Evolutionary conservation across 2,888 invertebrate genomes (phyloP).

Genomic region (Synergus umbraculus): DNA sequence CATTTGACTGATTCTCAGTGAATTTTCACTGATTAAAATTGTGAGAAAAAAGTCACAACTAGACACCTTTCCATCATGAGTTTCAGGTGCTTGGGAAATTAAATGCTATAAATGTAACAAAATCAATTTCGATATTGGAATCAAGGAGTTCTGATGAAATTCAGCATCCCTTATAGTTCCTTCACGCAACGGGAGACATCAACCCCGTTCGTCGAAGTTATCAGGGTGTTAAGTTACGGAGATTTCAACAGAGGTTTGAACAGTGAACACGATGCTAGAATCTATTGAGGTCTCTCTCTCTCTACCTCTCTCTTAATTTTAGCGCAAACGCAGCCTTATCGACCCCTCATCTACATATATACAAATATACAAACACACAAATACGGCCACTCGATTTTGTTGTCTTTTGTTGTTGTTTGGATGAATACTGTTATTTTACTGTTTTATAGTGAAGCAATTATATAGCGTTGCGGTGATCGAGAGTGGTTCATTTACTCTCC

Average conservation of each 20-base stretch:
- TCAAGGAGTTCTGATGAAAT: slow-evolving; percentile 1
- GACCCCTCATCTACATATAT: slow-evolving; percentile 62
- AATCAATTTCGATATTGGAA: neutral
- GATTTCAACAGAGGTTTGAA: slow-evolving; percentile 74
- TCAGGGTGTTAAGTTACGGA: slow-evolving; percentile 74
- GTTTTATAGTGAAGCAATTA: slow-evolving; percentile 8
- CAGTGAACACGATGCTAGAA: slow-evolving; percentile 59
- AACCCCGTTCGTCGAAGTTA: slow-evolving; percentile 68
- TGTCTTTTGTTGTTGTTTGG: slow-evolving; percentile 31
- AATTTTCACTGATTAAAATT: too few species aligned
- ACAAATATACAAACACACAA: slow-evolving; percentile 15
- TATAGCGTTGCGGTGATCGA: neutral
- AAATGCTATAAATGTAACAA: too few species aligned
- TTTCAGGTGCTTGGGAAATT: too few species aligned
- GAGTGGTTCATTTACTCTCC: slow-evolving; percentile 43
- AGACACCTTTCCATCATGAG: too few species aligned
- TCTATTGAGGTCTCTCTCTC: slow-evolving; percentile 46
- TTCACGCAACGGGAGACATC: slow-evolving; percentile 67
- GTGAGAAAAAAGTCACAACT: too few species aligned
- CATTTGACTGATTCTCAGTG: too few species aligned
- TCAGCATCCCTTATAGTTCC: slow-evolving; percentile 45
- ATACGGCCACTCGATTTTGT: slow-evolving; percentile 10
- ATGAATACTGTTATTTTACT: slow-evolving; percentile 16
- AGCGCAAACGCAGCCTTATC: slow-evolving; percentile 76
- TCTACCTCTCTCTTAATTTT: slow-evolving; percentile 45